phyloP scores from a whole-genome alignment of 2,797 vertebrate species.

The Typhlichthys eigenmanni region DNA sequence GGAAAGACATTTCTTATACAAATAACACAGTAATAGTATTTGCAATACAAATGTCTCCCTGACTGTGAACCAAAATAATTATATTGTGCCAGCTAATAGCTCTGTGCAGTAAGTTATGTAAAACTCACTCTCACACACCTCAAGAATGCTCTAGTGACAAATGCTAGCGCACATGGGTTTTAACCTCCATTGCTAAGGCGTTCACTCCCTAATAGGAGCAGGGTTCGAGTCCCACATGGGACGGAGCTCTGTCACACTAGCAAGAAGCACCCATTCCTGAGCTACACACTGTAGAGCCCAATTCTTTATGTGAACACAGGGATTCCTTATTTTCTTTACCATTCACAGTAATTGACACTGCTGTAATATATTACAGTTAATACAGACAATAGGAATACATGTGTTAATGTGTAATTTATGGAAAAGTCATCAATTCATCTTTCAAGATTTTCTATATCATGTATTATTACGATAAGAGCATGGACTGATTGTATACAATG shows the following conservation, averaged over 20 bases:
- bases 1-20: slow-evolving; percentile 30
- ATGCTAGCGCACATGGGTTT: too few relatives aligned
- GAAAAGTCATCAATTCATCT: not conserved
- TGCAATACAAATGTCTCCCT: slow-evolving; percentile 8
- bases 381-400: not conserved
- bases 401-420: slow-evolving; percentile 1
- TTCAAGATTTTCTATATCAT: not conserved
- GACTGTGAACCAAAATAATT: slow-evolving; percentile 8
- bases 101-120: too few relatives aligned
- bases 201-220: too few relatives aligned
- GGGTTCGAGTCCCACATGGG: too few relatives aligned
- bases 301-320: not conserved
- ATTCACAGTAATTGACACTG: not conserved
- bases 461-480: not conserved
- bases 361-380: slow-evolving; percentile 12
- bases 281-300: not conserved
- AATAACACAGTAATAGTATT: slow-evolving; percentile 19
- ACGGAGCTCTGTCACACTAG: not conserved
- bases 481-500: too few relatives aligned
- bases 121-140: too few relatives aligned
- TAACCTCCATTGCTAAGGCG: too few relatives aligned
- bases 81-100: not conserved
- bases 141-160: too few relatives aligned
- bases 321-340: too few relatives aligned
- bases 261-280: slow-evolving; percentile 22